These are phyloP conservation scores for Scelioninae gen. 2 DNA, from an alignment of 2,888 invertebrate species.

Conservation along the genomic window DNA sequence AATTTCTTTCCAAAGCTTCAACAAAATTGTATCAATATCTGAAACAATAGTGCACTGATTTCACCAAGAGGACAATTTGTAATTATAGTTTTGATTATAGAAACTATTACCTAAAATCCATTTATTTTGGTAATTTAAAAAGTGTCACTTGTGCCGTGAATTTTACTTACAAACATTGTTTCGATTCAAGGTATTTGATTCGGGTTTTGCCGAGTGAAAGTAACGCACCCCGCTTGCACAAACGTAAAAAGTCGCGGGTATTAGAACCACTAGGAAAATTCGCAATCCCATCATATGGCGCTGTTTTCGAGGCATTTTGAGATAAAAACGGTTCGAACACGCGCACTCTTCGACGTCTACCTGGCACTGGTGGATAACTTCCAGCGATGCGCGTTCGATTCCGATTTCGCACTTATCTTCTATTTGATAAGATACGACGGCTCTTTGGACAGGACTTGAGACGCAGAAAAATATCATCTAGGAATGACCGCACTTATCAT, in stretches of 20 bases:
- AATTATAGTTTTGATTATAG: too few species aligned
- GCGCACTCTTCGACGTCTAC: conserved; percentile 25
- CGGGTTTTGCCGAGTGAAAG: conserved; percentile 29
- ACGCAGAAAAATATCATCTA: conserved; percentile 24
- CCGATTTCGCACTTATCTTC: conserved; percentile 48
- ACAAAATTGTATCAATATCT: too few species aligned
- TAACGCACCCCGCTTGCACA: conserved; percentile 64
- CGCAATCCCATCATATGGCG: conserved; percentile 68
- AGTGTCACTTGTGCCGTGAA: background rate
- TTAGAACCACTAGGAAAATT: conserved; percentile 67
- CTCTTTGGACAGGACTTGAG: conserved; percentile 21
- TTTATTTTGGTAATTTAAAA: too few species aligned
- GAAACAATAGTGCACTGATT: too few species aligned
- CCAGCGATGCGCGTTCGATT: conserved; percentile 54
- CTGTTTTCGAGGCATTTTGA: conserved; percentile 67
- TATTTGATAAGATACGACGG: conserved; percentile 33
- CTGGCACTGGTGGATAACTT: conserved; percentile 61
- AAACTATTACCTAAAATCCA: too few species aligned
- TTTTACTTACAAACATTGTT: conserved; percentile 64
- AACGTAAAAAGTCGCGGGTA: conserved; percentile 69
- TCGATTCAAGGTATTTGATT: conserved; percentile 21
- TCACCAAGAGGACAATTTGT: too few species aligned
- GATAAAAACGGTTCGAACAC: background rate
- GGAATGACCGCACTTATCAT: too few species aligned
- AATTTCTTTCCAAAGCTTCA: too few species aligned